Conservation (phyloP, 1,140 invertebrate genomes). For the Trinorchestia longiramus region DNA sequence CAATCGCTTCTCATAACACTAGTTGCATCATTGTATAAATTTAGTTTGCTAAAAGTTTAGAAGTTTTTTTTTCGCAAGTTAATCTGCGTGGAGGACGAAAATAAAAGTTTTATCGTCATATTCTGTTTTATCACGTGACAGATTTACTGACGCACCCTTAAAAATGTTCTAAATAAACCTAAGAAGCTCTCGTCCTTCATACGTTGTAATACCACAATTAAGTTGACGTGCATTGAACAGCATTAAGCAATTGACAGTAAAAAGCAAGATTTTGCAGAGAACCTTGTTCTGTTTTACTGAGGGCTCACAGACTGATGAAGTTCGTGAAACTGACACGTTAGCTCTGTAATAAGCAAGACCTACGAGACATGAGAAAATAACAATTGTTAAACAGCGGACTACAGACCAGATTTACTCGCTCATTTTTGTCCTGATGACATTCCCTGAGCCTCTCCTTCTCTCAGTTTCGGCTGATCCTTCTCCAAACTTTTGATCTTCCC, state of each 20-base stretch:
- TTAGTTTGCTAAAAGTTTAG: too few relatives aligned
- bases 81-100: too few relatives aligned
- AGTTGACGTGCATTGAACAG: not conserved
- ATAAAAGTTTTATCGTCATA: too few relatives aligned
- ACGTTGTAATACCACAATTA: not conserved
- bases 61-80: too few relatives aligned
- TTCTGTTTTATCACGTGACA: too few relatives aligned
- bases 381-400: not conserved
- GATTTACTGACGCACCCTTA: too few relatives aligned
- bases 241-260: too few relatives aligned
- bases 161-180: too few relatives aligned
- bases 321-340: not conserved
- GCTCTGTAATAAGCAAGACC: not conserved
- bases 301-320: not conserved
- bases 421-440: not conserved
- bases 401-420: not conserved
- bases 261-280: not conserved
- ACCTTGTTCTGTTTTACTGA: not conserved
- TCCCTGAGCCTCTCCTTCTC: not conserved
- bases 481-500: conserved; percentile 33
- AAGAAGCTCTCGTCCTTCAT: too few relatives aligned
- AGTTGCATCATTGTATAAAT: too few relatives aligned
- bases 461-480: not conserved
- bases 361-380: not conserved
- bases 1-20: too few relatives aligned